A percentile compares a stretch with the other conserved stretches of the same genome.
phyloP scores from a whole-genome alignment of 2,113 vertebrate genomes.

The Platanista minor region DNA sequence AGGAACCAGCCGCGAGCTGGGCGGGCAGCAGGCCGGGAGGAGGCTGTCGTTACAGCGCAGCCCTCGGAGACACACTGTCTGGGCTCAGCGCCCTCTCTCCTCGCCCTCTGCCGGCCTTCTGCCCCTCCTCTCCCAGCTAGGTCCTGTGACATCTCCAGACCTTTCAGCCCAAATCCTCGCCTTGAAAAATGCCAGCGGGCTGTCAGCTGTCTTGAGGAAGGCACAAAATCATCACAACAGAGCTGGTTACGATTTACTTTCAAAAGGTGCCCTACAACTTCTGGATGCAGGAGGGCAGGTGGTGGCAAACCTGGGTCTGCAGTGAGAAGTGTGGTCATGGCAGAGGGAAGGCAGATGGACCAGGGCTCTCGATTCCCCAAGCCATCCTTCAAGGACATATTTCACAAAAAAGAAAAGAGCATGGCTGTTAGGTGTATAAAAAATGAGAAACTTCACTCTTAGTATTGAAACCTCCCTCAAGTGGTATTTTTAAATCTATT shows the following conservation, averaged over 20 bases:
- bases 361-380: rapidly evolving
- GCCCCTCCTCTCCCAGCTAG: too few species aligned
- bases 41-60: not conserved
- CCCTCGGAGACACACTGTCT: rapidly evolving
- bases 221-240: not conserved
- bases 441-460: too few species aligned
- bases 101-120: not conserved
- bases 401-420: not conserved
- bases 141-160: not conserved
- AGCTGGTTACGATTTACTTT: not conserved
- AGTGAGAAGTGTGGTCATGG: rapidly evolving
- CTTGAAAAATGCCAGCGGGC: not conserved
- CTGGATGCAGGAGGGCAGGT: not conserved
- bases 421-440: rapidly evolving
- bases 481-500: not conserved
- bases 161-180: not conserved
- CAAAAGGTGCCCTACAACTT: not conserved
- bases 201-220: not conserved
- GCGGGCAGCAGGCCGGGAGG: not conserved
- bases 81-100: not conserved
- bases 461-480: not conserved
- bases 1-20: rapidly evolving
- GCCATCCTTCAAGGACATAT: not conserved
- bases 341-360: not conserved
- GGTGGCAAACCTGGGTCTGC: rapidly evolving